Evolutionary conservation across 2,113 vertebrate species (phyloP), one percentile per base, ranked within the genome.

Genomic region (Petrocephalus zakoni): DNA sequence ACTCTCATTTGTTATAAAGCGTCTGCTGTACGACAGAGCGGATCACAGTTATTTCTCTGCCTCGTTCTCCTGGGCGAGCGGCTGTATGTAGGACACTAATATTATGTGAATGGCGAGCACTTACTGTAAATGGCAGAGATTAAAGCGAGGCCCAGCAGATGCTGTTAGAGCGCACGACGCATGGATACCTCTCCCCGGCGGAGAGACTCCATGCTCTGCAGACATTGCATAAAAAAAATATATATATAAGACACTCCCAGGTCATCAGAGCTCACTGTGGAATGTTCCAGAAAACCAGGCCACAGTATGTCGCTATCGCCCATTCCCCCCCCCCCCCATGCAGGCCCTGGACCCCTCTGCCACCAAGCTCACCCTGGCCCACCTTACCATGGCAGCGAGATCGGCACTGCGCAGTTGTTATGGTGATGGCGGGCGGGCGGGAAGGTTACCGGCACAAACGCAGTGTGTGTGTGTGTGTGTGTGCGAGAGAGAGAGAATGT

Each of bases 351-450:
- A 29, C 56, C 89, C 92, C 88, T 87, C 78, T 90, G 90, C 84
- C 8, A 22, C 37, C 4, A 21, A 49, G 90, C 51, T 88, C 89
- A 64, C 90, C 90, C 89, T 56, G 75, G 90, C 89, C 91, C 93
- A 93, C 90, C 91, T 91, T 89, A 91, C 92, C 91, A 92, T 91
- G 87, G 92, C 93, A 94, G 93, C 92, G 34, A n/a, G 85, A 52
- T 90, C 29, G n/a, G 87, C 85, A 90, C 89, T 93, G 94, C 93
- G 91, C 93, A 93, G 93, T 93, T 93, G 93, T 94, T 94, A 94
- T 91, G 92, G 93, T 89, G 92, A 95, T 94, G 89, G 93, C 90
- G 89, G 92, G 90, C 91, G 92, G 92, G 91, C 92, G 91, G 86
- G 89, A 93, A 91, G 93, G 94, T 94, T 92, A 94, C 49, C 37